phyloP scores from a whole-genome alignment of 2,888 invertebrate species.

The Andrena camellia region DNA sequence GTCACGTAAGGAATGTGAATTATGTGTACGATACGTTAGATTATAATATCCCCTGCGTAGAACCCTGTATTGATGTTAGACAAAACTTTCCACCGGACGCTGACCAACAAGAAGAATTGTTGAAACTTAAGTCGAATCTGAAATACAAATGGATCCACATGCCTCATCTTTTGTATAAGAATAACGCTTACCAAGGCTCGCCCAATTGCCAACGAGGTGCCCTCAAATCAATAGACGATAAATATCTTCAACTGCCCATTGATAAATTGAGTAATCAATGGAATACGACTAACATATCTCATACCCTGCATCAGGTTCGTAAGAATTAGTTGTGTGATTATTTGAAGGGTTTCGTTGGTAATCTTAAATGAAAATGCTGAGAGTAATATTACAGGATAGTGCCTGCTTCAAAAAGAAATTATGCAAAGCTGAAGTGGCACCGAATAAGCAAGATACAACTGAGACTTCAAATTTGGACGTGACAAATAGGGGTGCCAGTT shows the following conservation, averaged over 20 bases:
- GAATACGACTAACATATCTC: slow-evolving; percentile 29
- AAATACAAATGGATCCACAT: slow-evolving; percentile 67
- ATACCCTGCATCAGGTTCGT: slow-evolving; percentile 47
- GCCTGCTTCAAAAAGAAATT: slow-evolving; percentile 25
- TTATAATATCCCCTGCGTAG: slow-evolving; percentile 43
- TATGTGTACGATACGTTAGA: slow-evolving; percentile 54
- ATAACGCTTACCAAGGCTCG: slow-evolving; percentile 33
- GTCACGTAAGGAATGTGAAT: slow-evolving; percentile 65
- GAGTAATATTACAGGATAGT: slow-evolving; percentile 34
- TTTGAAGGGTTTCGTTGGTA: background rate
- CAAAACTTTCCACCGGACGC: slow-evolving; percentile 27
- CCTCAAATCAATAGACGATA: slow-evolving; percentile 67
- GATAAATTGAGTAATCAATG: slow-evolving; percentile 57
- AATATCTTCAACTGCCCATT: slow-evolving; percentile 69
- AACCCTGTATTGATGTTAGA: slow-evolving; percentile 39
- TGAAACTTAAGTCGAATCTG: slow-evolving; percentile 28
- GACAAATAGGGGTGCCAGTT: background rate
- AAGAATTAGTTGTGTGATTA: background rate
- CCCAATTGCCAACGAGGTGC: slow-evolving; percentile 53
- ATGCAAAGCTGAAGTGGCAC: background rate
- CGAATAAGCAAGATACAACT: slow-evolving; percentile 25
- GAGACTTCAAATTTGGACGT: slow-evolving; percentile 17
- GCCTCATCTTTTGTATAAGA: slow-evolving; percentile 61
- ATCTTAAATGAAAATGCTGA: background rate
- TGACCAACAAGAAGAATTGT: slow-evolving; percentile 42